Percentiles rank a stretch among this genome's conserved stretches.
Evolutionary conservation across 2,113 vertebrate species (phyloP).

Genomic region (Cavia porcellus): DNA sequence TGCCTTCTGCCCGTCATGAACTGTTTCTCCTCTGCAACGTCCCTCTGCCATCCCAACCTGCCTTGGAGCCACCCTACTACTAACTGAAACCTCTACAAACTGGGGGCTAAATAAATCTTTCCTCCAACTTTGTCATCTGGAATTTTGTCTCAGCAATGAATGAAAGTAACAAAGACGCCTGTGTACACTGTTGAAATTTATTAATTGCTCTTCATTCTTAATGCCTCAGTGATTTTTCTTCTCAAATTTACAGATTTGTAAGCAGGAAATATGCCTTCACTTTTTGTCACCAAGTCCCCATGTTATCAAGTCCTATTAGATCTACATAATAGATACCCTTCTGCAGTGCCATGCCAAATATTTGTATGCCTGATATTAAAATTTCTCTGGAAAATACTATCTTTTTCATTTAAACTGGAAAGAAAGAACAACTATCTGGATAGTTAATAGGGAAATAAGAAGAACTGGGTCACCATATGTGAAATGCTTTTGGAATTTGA

Average conservation of each 20-base stretch:
- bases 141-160: background rate
- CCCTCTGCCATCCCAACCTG: background rate
- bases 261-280: background rate
- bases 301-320: background rate
- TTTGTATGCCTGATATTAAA: constrained; percentile 3
- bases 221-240: background rate
- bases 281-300: background rate
- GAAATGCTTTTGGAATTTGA: constrained; percentile 56
- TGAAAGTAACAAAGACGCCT: background rate
- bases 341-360: background rate
- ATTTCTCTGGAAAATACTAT: constrained; percentile 56
- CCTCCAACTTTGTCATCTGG: background rate
- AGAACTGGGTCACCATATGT: constrained; percentile 81
- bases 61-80: background rate
- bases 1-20: background rate
- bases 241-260: background rate
- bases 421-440: constrained; percentile 62
- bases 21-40: background rate
- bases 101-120: background rate
- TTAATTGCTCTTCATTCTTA: constrained; percentile 7
- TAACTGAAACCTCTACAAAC: background rate
- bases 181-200: background rate
- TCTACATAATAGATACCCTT: background rate
- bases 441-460: constrained; percentile 61
- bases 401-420: constrained; percentile 43